phyloP scores from a whole-genome alignment of 2,888 invertebrate genomes.

The Adelognathus sp. region DNA sequence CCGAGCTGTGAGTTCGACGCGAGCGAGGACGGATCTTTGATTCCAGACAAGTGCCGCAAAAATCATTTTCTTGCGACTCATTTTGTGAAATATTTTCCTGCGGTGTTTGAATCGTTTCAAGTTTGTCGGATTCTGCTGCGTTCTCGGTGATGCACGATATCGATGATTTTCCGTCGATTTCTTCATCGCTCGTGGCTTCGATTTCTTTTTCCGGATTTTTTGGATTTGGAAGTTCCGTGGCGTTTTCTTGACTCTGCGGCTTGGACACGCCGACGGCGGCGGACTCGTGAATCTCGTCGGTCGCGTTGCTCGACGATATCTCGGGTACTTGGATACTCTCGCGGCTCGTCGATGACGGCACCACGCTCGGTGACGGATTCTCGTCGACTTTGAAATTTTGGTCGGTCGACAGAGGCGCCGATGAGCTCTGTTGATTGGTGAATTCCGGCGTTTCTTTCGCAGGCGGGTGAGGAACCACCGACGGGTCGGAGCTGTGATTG shows the following conservation, averaged over 20 bases:
- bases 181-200: not conserved
- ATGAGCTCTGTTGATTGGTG: not conserved
- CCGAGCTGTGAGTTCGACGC: conserved; percentile 14
- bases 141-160: not conserved
- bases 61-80: conserved; percentile 61
- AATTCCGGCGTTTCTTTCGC: no score
- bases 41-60: conserved; percentile 62
- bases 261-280: not conserved
- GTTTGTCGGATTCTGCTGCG: conserved; percentile 7
- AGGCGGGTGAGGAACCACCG: no score
- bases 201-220: not conserved
- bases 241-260: not conserved
- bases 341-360: conserved; percentile 4
- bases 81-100: not conserved
- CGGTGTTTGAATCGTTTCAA: not conserved
- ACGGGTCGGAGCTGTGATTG: not conserved
- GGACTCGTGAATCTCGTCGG: conserved; percentile 54
- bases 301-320: conserved; percentile 72
- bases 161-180: not conserved
- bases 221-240: not conserved
- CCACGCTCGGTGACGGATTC: no score
- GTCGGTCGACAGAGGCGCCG: not conserved
- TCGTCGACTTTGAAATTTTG: not conserved
- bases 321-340: conserved; percentile 75
- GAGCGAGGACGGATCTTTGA: conserved; percentile 52